Conservation (phyloP, 1,140 invertebrate species). For the Aphelinus certus region DNA sequence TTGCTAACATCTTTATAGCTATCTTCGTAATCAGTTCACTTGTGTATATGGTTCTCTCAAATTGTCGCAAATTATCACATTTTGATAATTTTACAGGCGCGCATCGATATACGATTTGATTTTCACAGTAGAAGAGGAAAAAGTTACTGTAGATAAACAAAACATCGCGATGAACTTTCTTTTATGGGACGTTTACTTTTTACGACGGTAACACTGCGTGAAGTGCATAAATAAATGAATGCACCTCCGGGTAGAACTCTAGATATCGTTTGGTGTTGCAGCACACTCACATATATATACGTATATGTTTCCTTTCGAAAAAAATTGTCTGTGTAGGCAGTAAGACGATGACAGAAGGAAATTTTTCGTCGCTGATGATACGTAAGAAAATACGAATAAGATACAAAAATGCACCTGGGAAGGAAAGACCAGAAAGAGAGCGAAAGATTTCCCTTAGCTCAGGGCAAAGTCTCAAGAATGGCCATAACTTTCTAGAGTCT, state of each 20-base stretch:
- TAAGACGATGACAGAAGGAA: conserved; percentile 1
- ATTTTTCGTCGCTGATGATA: conserved; percentile 7
- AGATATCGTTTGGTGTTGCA: too few species aligned
- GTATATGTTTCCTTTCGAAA: neutral
- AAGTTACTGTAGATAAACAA: conserved; percentile 3
- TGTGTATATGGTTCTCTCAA: too few species aligned
- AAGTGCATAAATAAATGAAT: conserved; percentile 34
- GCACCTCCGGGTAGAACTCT: neutral
- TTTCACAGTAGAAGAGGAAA: conserved; percentile 6
- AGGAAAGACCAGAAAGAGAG: neutral
- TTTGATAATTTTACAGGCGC: too few species aligned
- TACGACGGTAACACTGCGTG: neutral
- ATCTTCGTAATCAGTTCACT: too few species aligned
- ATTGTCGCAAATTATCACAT: too few species aligned
- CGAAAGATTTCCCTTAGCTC: conserved; percentile 32
- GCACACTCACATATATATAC: too few species aligned
- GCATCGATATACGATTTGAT: too few species aligned
- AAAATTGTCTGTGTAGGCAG: conserved; percentile 2
- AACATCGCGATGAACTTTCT: conserved; percentile 6
- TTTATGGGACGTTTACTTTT: conserved; percentile 20
- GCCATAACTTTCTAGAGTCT: conserved; percentile 34
- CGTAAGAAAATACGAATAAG: neutral
- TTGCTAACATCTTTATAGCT: too few species aligned
- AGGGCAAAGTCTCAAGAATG: conserved; percentile 19
- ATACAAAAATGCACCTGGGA: neutral